These are phyloP conservation scores for Coracias cyanogaster DNA, from an alignment of 2,797 vertebrate genomes.

Conservation along the genomic window DNA sequence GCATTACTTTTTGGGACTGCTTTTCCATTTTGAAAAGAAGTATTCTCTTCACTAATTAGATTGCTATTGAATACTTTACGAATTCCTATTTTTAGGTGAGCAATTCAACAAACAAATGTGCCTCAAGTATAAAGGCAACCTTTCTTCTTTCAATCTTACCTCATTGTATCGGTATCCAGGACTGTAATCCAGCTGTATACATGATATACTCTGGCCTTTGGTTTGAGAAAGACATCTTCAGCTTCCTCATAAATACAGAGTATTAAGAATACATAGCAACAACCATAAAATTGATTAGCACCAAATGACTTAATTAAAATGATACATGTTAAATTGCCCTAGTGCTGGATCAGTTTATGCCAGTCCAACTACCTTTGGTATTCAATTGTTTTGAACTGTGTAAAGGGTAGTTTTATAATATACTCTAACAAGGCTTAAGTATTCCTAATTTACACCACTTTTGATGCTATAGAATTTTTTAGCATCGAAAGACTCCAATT, in stretches of 20 bases:
- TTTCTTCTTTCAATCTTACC: not conserved
- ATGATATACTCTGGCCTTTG: not conserved
- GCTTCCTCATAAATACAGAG: not conserved
- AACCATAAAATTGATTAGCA: not conserved
- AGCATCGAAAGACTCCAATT: not conserved
- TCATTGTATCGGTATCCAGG: not conserved
- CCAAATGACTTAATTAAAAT: not conserved
- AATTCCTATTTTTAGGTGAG: slow-evolving; percentile 25
- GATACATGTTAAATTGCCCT: not conserved
- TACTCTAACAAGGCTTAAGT: fast-evolving
- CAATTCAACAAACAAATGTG: slow-evolving; percentile 38
- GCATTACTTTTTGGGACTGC: slow-evolving; percentile 27
- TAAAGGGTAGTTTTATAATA: not conserved
- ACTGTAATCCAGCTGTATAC: not conserved
- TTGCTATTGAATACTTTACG: slow-evolving; percentile 18
- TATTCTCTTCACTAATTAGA: slow-evolving; percentile 38
- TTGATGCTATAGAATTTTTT: not conserved
- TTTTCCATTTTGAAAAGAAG: slow-evolving; percentile 16
- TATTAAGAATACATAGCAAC: not conserved
- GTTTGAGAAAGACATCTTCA: not conserved
- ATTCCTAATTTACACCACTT: not conserved
- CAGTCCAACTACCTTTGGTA: not conserved
- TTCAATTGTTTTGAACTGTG: not conserved
- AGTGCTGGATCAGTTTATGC: not conserved
- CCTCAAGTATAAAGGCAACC: not conserved